Evolutionary conservation across 2,888 invertebrate species (phyloP).

Genomic region (Mactromeris polynyma): DNA sequence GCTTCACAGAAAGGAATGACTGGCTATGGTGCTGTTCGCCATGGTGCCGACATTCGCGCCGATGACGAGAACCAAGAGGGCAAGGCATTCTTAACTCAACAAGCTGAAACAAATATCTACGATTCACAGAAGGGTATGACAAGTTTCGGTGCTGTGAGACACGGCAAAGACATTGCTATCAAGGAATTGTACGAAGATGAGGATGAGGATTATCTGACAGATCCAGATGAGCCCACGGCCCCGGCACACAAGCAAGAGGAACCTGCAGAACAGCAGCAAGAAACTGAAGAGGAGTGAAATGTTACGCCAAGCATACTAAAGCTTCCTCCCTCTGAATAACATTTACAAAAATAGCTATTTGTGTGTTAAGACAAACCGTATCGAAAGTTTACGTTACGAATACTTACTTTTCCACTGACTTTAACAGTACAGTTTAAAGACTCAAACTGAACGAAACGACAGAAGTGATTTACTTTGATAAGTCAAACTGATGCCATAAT

Average conservation of each 20-base stretch:
- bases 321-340: conserved; percentile 34
- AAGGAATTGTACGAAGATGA: conserved; percentile 83
- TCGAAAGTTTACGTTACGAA: neutral
- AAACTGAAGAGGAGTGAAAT: conserved; percentile 41
- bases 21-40: conserved; percentile 79
- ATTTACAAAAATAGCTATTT: neutral
- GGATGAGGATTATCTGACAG: conserved; percentile 60
- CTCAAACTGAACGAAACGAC: neutral
- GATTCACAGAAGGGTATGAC: conserved; percentile 86
- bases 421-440: neutral
- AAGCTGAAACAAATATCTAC: conserved; percentile 85
- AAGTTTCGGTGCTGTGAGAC: conserved; percentile 79
- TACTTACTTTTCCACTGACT: neutral
- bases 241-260: conserved; percentile 21
- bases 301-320: conserved; percentile 21
- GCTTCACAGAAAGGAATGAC: conserved; percentile 70
- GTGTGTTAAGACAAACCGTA: conserved; percentile 9
- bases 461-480: neutral
- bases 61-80: conserved; percentile 83
- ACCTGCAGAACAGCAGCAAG: conserved; percentile 16
- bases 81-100: conserved; percentile 82
- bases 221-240: conserved; percentile 58
- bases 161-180: conserved; percentile 85
- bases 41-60: conserved; percentile 85
- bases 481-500: conserved; percentile 14